phyloP scores from a whole-genome alignment of 2,113 vertebrate species.

The Centropus unirufus region DNA sequence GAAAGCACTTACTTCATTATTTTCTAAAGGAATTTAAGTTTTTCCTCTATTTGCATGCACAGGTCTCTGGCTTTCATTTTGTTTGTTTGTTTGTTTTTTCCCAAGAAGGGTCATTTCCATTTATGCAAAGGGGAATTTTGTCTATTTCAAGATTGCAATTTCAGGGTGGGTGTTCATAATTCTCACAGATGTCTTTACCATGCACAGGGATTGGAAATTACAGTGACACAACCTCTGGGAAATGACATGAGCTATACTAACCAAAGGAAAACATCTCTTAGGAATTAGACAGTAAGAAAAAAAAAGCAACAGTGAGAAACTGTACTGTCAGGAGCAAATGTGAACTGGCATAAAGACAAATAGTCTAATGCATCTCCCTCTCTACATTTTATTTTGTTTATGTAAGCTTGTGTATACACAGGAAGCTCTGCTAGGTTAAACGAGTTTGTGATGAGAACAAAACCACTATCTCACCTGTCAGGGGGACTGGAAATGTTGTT shows the following conservation, averaged over 20 bases:
- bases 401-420: background rate
- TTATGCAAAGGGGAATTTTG: background rate
- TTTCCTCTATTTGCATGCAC: background rate
- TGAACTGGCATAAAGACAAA: background rate
- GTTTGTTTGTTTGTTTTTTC: background rate
- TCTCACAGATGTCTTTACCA: conserved; percentile 21
- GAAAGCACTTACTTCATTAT: background rate
- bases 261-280: background rate
- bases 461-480: background rate
- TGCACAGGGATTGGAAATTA: background rate
- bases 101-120: background rate
- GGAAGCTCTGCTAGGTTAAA: background rate
- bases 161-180: background rate
- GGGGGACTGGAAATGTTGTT: background rate
- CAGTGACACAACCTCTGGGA: conserved; percentile 16
- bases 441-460: background rate
- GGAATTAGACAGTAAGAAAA: background rate
- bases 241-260: conserved; percentile 2
- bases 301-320: background rate
- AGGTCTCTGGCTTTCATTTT: background rate
- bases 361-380: background rate
- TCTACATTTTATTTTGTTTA: background rate
- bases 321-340: background rate
- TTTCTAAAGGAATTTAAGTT: background rate
- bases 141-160: background rate